Percentiles rank a stretch among this genome's conserved stretches.
Evolutionary conservation across 2,113 vertebrate species (phyloP).

Genomic region (Lagopus muta): DNA sequence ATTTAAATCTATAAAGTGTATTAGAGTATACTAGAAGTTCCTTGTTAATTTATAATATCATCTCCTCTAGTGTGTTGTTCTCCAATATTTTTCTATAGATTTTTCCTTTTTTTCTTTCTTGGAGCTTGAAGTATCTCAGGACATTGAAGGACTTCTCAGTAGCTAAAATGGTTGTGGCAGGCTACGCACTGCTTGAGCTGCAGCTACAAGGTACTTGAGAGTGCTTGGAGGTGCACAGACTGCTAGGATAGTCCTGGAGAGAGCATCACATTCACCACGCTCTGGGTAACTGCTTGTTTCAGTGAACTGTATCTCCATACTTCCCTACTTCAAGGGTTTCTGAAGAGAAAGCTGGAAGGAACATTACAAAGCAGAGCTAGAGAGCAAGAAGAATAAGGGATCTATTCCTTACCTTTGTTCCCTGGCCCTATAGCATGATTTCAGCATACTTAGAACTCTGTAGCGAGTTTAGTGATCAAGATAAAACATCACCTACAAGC

Average conservation of each 20-base stretch:
- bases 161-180: too few relatives aligned
- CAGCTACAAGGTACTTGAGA: not conserved
- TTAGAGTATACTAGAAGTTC: not conserved
- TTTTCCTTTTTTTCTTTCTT: not conserved
- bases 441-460: not conserved
- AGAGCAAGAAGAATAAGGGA: not conserved
- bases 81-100: not conserved
- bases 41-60: not conserved
- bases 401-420: rapidly evolving
- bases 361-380: not conserved
- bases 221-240: not conserved
- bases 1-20: not conserved
- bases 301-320: not conserved
- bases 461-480: not conserved
- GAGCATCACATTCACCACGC: not conserved
- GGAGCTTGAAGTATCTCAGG: not conserved
- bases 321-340: not conserved
- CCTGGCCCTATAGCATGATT: not conserved
- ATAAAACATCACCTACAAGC: not conserved
- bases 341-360: not conserved
- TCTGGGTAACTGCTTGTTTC: not conserved
- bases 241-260: not conserved
- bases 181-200: not conserved
- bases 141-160: not conserved
- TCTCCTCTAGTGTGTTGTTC: not conserved